phyloP scores from a whole-genome alignment of 2,888 invertebrate species.

The Gisinianus flammeolus region DNA sequence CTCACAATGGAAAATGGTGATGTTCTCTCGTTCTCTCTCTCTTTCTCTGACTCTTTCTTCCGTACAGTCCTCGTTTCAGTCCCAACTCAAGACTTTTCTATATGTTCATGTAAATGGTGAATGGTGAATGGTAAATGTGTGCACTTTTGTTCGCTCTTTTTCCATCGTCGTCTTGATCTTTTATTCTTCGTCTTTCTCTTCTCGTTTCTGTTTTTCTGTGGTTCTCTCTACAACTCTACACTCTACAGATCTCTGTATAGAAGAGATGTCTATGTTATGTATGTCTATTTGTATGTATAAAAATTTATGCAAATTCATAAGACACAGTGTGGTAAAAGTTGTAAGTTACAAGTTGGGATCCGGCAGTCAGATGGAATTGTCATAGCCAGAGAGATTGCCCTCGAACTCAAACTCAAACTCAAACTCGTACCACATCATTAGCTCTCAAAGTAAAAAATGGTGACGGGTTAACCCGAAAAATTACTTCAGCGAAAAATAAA shows the following conservation, averaged over 20 bases:
- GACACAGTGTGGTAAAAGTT: too few species aligned
- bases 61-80: neutral
- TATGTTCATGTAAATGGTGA: neutral
- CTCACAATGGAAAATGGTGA: constrained; percentile 31
- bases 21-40: neutral
- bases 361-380: too few species aligned
- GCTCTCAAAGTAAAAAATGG: constrained; percentile 32
- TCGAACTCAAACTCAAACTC: too few species aligned
- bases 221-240: too few species aligned
- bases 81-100: too few species aligned
- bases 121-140: neutral
- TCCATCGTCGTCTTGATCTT: neutral
- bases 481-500: constrained; percentile 35
- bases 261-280: too few species aligned
- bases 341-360: too few species aligned
- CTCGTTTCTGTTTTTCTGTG: too few species aligned
- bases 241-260: too few species aligned
- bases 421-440: constrained; percentile 36
- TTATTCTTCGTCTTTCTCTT: too few species aligned
- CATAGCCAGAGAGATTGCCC: neutral
- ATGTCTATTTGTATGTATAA: too few species aligned
- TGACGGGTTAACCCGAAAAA: constrained; percentile 35
- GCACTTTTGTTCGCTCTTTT: constrained; percentile 14
- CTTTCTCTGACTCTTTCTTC: neutral
- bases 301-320: too few species aligned